Base-by-base conservation (phyloP, 2,888 invertebrate species). In the Nipponacmea schrenckii region DNA sequence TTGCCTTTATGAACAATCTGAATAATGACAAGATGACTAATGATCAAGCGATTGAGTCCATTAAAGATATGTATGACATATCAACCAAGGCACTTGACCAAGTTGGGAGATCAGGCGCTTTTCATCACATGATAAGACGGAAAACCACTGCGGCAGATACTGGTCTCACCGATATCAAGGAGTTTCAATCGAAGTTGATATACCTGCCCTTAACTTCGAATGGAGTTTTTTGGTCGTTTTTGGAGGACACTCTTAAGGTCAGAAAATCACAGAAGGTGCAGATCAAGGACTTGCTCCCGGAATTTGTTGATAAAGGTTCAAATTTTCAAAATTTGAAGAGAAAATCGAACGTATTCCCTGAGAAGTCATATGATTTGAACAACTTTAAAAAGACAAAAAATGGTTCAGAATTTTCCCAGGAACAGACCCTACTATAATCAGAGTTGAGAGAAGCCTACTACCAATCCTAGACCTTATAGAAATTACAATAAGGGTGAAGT, bases 191-290 rank as follows among this genome's bases (percentile, higher is more conserved):
- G 2, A 56, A 56, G 56, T 0, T 56, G 4, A 20, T 20, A 12
- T 20, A 56, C 24, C 20, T 56, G 24, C 56, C 24, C 4, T 24
- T 56, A 10, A 56, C 56, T 24, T 20, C 24, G 56, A 14, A 72
- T 14, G 75, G 73, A 7, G 71, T 78, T 5, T 77, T 75, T 62
- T 74, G 74, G 17, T 56, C 64, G n/a, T 73, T 65, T 2, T 46
- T 77, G n/a, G 62, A 75, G 24, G 56, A 69, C 1, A 73, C 64
- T 24, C 67, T 77, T 15, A 75, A 75, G 65, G 62, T 70, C 44
- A 48, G 73, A 26, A 78, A 78, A 69, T 75, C 74, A 70, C 70
- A 74, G 48, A 76, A 73, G 39, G 69, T 72, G n/a, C 71, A 73
- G 20, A 27, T 77, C 12, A 62, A 24, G 4, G 70, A 74, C 44